Base-by-base conservation (phyloP, 2,113 vertebrate species). In the Grammomys surdaster region DNA sequence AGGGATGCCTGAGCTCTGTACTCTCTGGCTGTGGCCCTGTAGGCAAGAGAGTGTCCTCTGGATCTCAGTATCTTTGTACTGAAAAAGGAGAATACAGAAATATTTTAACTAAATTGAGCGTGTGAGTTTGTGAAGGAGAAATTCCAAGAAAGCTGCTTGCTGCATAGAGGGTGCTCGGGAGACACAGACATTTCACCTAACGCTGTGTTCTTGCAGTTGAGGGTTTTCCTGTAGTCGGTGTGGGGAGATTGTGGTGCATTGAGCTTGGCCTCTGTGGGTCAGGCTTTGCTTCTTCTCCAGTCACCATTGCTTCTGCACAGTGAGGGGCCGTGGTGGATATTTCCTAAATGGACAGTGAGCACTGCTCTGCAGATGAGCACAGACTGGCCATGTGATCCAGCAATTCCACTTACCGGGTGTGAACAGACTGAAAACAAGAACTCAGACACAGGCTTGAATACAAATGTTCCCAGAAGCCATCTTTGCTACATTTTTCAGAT, bases 201-300 rank as follows among this genome's bases (percentile, higher is more conserved):
- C 2, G 1, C 11, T 1, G 26, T 16, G 0, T 0, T 0, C 0
- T 1, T 0, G 13, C 26, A 0, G 3, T 1, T 0, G 4, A 8
- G 3, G 0, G 2, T 0, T 14, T 28, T 14, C 2, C 5, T 19
- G 51, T 0, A 0, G 65, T 24, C 78, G 11, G 85, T 20, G 4
- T 19, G 0, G 2, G 1, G 51, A 14, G 5, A 1, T 1, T 31
- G 20, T 5, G 0, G 40, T n/a, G 56, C 5, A 1, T 8, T 80
- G 76, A 33, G 77, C 4, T 69, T 24, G 16, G 24, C 14, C 70
- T 65, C 48, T 5, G 0, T 0, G 58, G 65, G 58, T 1, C 1
- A 0, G 63, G n/a, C 33, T 43, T 67, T 54, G 69, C 28, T 13
- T 14, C 28, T 40, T 5, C 48, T 20, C 33, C 11, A 24, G 10